Evolutionary conservation across 2,888 invertebrate species (phyloP).

Genomic region (Gerris lacustris): DNA sequence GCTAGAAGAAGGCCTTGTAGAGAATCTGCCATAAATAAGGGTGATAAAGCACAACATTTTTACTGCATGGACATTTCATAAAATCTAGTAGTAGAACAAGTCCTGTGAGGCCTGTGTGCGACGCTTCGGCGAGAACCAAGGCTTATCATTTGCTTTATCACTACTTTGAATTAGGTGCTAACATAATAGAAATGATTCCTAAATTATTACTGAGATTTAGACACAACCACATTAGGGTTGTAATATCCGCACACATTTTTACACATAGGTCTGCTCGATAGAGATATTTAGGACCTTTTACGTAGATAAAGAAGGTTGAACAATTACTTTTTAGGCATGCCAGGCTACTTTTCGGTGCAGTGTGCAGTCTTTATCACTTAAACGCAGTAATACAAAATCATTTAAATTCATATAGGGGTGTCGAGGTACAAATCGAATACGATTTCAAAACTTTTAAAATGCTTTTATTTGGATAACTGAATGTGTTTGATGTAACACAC

Average conservation of each 20-base stretch:
- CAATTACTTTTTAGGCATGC: constrained; percentile 16
- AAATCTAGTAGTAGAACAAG: constrained; percentile 22
- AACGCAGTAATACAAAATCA: constrained; percentile 17
- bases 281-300: constrained; percentile 31
- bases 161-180: constrained; percentile 28
- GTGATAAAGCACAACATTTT: constrained; percentile 11
- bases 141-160: constrained; percentile 24
- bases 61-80: too few species aligned
- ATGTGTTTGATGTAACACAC: too few species aligned
- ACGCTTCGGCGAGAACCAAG: constrained; percentile 23
- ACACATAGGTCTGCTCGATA: constrained; percentile 29
- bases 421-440: too few species aligned
- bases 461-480: too few species aligned
- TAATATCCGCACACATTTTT: constrained; percentile 33
- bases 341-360: constrained; percentile 21
- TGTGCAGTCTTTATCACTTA: constrained; percentile 20
- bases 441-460: too few species aligned
- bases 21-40: constrained; percentile 26
- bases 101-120: constrained; percentile 25
- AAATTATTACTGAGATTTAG: constrained; percentile 21
- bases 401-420: too few species aligned
- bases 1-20: constrained; percentile 30
- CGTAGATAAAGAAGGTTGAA: constrained; percentile 9
- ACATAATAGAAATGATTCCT: constrained; percentile 26
- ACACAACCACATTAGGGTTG: constrained; percentile 18